Percentiles rank a stretch among this genome's conserved stretches.
Evolutionary conservation across 2,888 invertebrate genomes (phyloP).

Genomic region (Entomobrya multifasciata): DNA sequence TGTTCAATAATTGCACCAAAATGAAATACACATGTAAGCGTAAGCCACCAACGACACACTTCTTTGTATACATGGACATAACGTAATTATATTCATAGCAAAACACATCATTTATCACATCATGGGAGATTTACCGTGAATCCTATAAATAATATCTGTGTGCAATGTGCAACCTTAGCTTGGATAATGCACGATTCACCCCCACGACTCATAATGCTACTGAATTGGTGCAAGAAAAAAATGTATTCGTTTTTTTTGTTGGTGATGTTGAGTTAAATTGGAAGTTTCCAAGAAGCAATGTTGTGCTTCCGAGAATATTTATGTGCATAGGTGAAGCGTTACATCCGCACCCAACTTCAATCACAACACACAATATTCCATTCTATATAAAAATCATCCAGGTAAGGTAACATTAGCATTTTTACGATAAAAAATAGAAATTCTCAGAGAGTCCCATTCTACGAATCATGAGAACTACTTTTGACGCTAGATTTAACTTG

Average conservation of each 20-base stretch:
- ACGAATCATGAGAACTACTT: slow-evolving; percentile 48
- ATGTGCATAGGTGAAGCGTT: slow-evolving; percentile 70
- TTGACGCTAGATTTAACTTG: neutral
- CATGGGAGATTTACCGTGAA: slow-evolving; percentile 66
- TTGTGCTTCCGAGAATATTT: slow-evolving; percentile 69
- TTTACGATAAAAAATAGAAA: neutral
- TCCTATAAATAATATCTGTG: slow-evolving; percentile 40
- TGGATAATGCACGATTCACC: neutral
- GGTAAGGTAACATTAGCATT: neutral
- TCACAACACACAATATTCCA: slow-evolving; percentile 22
- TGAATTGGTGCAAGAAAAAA: neutral
- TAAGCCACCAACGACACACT: too few species aligned
- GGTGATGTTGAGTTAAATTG: neutral
- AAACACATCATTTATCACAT: slow-evolving; percentile 39
- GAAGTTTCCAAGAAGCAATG: slow-evolving; percentile 52
- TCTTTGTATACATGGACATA: neutral
- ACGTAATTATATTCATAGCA: neutral
- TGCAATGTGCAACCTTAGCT: too few species aligned
- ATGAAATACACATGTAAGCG: neutral
- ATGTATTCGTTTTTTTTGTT: too few species aligned
- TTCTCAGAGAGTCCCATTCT: slow-evolving; percentile 20
- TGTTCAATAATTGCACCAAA: slow-evolving; percentile 7
- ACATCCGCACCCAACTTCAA: slow-evolving; percentile 74
- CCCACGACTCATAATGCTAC: neutral
- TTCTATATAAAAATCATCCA: too few species aligned